Evolutionary conservation across 2,888 invertebrate species (phyloP), one percentile per base, ranked within the genome.

Genomic region (Phrixothrix hirtus): DNA sequence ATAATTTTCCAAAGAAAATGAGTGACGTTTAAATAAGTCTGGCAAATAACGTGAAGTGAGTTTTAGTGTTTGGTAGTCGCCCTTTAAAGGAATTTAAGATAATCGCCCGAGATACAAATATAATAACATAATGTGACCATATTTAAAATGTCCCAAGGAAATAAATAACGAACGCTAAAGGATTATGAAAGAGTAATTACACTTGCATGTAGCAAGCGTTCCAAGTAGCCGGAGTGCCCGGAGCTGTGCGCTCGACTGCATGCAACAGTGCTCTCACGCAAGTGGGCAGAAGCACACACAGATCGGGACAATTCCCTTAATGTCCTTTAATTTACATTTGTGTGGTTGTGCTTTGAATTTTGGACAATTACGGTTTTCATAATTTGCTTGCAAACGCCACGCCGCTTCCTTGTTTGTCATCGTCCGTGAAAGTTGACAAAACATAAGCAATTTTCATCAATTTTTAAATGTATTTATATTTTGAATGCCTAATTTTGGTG

Each of bases 211-310:
- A 61, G 57, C 25, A 60, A 60, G 61, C 63, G 66, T 69, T 70
- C 66, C 69, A 70, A 69, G 70, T 70, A 71, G 70, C 69, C 61
- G 61, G 49, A 59, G 46, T 49, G 68, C 69, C 70, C 57, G 61
- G 57, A 60, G 64, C 62, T 51, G 52, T 45, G 42, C 48, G 49
- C 51, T 56, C 57, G 46, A 45, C 52, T 45, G 52, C 61, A 62
- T 60, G 60, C 60, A 57, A 63, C 54, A 56, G 36, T 51, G 53
- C 53, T 60, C 58, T 60, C 63, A 63, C 61, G 61, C 61, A 52
- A 61, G 32, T 42, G 43, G 27, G 46, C 58, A 44, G 47, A 48
- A 39, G 50, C 57, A 47, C 50, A 36, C 47, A 52, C 56, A 56
- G 51, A 47, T 57, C 50, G 58, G 55, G 60, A 56, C 58, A 56